Base-by-base conservation (phyloP, 2,888 invertebrate species). In the Ctenicera cuprea region DNA sequence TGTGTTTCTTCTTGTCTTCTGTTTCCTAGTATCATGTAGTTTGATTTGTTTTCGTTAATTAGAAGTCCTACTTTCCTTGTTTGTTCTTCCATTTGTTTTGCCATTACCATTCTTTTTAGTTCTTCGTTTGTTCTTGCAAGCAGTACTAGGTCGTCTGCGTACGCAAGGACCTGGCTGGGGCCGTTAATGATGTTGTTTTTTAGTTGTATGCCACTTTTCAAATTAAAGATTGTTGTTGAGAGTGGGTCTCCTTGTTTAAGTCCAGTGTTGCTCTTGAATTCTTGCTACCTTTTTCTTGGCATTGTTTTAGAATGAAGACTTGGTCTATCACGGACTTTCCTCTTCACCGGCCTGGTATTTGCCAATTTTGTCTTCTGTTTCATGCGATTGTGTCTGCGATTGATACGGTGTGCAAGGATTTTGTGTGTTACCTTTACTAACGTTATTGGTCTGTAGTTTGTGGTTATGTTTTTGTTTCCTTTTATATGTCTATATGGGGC, bases 41-140 rank as follows among this genome's bases (percentile, higher is more conserved):
- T 45, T 5, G 43, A 45, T 45, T 45, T 45, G 1, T 45, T 14
- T 45, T 45, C 43, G 3, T 45, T 45, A 1, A 45, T 45, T 45
- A 3, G 43, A 1, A 16, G 7, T 16, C 43, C n/a, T 12, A 7
- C 14, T 14, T 1, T 14, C 8, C 7, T 8, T 45, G 43, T 11
- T 50, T 50, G 20, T 3, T 20, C 22, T 50, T 50, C 4, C 3
- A 50, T 50, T 50, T 50, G 18, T 20, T 22, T 20, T 26, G 26
- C 26, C 3, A 14, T 20, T 26, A 5, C 26, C 3, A 14, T 45
- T 45, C n/a, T 50, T 11, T 50, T 50, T 18, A 50, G 50, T 8
- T 50, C 50, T 50, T 50, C 22, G 3, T 45, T 45, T 45, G 22
- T 50, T 50, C 50, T 20, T 11, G 22, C 18, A 5, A 50, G 18